A percentile compares a stretch with the other conserved stretches of the same genome.
Evolutionary conservation across 2,113 vertebrate species (phyloP).

Genomic region (Martes martes): DNA sequence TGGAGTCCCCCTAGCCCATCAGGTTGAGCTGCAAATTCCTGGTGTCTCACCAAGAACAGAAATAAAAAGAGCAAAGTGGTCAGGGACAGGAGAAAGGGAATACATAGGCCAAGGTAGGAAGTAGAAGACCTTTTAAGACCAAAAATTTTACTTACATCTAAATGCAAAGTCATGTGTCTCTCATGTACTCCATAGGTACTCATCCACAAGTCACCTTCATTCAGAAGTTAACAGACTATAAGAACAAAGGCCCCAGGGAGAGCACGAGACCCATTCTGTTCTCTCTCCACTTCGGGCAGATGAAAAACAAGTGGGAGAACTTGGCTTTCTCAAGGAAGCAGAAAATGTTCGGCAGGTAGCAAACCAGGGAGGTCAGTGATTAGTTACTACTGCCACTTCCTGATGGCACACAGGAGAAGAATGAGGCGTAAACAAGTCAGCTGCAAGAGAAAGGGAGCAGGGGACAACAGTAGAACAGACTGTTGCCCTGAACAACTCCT

Average conservation of each 20-base stretch:
- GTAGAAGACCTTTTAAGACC: neutral
- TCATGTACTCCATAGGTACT: neutral
- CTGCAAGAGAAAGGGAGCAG: too few relatives aligned
- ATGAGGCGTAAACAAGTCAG: too few relatives aligned
- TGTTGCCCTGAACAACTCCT: too few relatives aligned
- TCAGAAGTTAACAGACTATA: neutral
- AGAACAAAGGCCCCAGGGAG: neutral
- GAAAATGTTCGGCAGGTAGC: neutral
- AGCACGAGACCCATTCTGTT: neutral
- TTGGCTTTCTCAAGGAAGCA: neutral
- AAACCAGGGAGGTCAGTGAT: neutral
- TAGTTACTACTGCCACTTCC: neutral
- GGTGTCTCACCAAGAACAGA: conserved; percentile 19
- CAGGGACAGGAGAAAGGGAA: neutral
- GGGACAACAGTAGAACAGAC: too few relatives aligned
- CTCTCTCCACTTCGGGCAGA: neutral
- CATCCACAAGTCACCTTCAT: neutral
- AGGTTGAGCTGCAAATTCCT: neutral
- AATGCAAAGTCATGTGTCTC: neutral
- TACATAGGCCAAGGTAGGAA: neutral
- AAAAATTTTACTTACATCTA: accelerated
- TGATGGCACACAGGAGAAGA: too few relatives aligned
- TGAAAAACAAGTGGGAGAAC: neutral
- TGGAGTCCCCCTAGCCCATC: neutral
- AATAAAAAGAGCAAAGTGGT: neutral